Evolutionary conservation across 2,113 vertebrate species (phyloP), one percentile per base, ranked within the genome.

Genomic region (Coregonus clupeaformis): DNA sequence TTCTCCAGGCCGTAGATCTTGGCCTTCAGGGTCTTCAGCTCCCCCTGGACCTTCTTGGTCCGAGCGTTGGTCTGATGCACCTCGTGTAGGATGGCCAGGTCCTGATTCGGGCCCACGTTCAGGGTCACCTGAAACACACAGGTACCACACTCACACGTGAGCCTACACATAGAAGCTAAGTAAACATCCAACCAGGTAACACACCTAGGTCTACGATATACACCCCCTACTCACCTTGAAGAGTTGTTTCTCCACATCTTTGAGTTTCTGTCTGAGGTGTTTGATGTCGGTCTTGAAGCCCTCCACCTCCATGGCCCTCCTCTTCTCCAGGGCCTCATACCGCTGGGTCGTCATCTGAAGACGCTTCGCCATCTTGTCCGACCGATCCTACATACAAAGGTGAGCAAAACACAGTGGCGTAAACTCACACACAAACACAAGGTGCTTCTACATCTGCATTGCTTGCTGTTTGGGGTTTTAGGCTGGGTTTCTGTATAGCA

Each of bases 281-380:
- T 95, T 98, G 68, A 98, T 92, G 71, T 99, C 98, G 0, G 92
- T 95, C 85, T 95, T 97, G 84, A 95, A 99, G 75, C 98, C 98
- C 81, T 99, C 97, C 3, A 94, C 96, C 86, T 99, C 98, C 93
- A 99, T 89, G 25, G 63, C 69, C 1, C 96, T 94, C 9, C 97
- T 94, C 76, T 95, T 96, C 80, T 98, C 95, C 88, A 99, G 82
- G 6, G 96, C 92, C 76, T 98, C 95, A 0, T 96, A 99, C 12
- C 96, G 94, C 82, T 91, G 94, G 4, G 95, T 98, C 94, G 97
- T 92, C 69, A 96, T 60, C 79, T 97, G 95, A 27, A 99, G 93
- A 49, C 96, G 95, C 71, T 91, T 96, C 27, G 94, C 94, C 89
- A 97, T 95, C 90, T 97, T 99, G 60, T 93, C 93, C 0, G 95